Percentiles rank a stretch among this genome's conserved stretches.
phyloP scores from a whole-genome alignment of 37 sponge, comb jelly and placozoan genomes.

The Tethya wilhelma region DNA sequence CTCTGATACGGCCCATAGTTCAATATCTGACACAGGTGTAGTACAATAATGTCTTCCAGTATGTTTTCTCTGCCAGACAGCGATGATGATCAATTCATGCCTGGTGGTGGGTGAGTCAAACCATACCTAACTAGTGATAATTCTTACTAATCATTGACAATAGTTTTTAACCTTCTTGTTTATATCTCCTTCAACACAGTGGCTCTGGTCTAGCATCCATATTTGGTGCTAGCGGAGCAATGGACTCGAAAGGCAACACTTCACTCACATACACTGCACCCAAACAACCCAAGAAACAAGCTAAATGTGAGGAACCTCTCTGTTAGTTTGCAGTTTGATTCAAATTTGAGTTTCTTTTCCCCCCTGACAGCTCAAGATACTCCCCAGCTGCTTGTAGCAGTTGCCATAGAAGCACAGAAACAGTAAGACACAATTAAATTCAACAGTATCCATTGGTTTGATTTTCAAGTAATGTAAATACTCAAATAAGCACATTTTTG shows the following conservation, averaged over 20 bases:
- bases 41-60: conserved; percentile 9
- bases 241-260: conserved; percentile 42
- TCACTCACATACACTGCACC: conserved; percentile 89
- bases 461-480: too few relatives aligned
- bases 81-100: conserved; percentile 62
- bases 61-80: conserved; percentile 39
- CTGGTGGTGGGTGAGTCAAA: conserved; percentile 23
- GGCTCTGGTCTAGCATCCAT: conserved; percentile 74
- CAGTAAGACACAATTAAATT: conserved; percentile 53
- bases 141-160: neutral
- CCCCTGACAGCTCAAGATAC: conserved; percentile 13
- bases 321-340: neutral
- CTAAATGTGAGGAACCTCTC: conserved; percentile 14
- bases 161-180: neutral
- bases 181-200: conserved; percentile 1
- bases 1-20: neutral
- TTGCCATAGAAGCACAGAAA: conserved; percentile 70
- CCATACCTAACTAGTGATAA: neutral
- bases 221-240: conserved; percentile 65
- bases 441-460: too few relatives aligned
- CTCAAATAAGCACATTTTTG: too few relatives aligned
- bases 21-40: neutral
- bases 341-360: neutral
- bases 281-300: conserved; percentile 89
- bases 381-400: conserved; percentile 57